Conservation (phyloP, 2,797 vertebrate species). For the Peromyscus nudipes region DNA sequence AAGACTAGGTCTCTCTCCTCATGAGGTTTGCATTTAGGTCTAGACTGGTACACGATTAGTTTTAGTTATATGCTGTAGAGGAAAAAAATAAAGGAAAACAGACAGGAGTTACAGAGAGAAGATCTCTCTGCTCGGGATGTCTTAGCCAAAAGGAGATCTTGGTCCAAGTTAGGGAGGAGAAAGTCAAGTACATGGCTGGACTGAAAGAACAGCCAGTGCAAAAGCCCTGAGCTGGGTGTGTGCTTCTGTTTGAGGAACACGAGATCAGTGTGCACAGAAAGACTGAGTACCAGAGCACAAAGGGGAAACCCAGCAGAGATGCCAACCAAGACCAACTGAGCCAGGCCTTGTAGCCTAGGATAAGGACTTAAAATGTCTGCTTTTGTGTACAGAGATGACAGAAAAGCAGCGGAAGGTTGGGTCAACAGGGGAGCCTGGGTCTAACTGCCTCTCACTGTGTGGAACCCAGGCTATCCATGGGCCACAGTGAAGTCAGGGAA, state of each 20-base stretch:
- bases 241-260: not conserved
- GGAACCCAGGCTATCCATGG: not conserved
- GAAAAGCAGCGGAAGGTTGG: not conserved
- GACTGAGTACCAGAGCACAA: not conserved
- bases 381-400: not conserved
- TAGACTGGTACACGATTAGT: not conserved
- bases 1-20: not conserved
- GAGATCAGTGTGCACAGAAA: not conserved
- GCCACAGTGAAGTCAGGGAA: not conserved
- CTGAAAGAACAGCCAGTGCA: not conserved
- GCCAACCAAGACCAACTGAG: no score
- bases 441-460: not conserved
- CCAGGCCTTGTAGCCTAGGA: not conserved
- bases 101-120: not conserved
- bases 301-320: not conserved
- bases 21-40: not conserved
- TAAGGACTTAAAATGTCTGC: not conserved
- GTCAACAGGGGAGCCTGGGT: not conserved
- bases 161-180: not conserved
- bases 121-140: not conserved
- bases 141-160: not conserved
- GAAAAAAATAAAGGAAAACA: not conserved
- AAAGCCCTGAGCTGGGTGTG: not conserved
- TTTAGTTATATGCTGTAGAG: not conserved
- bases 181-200: not conserved